Percentiles rank a stretch among this genome's conserved stretches.
Evolutionary conservation across 2,888 invertebrate species (phyloP).

Genomic region (Mesorhabditis belari): DNA sequence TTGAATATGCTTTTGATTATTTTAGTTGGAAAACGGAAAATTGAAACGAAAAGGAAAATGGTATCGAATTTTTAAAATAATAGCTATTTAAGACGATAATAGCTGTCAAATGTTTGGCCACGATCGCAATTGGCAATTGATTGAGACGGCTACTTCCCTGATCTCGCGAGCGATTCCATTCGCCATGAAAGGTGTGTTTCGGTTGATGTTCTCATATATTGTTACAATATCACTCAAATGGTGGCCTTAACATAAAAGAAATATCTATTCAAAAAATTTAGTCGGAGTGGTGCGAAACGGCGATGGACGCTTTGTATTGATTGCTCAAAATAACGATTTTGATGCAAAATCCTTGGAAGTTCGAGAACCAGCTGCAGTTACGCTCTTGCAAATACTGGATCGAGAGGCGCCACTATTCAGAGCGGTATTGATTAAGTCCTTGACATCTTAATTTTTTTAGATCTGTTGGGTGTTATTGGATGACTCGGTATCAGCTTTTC

Average conservation of each 20-base stretch:
- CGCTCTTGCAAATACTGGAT: not conserved
- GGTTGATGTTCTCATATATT: too few species aligned
- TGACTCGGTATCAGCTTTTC: not conserved
- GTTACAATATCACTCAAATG: conserved; percentile 40
- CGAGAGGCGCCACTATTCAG: not conserved
- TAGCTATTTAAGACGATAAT: conserved; percentile 16
- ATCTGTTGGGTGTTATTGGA: not conserved
- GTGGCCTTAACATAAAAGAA: conserved; percentile 11
- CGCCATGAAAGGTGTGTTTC: conserved; percentile 27
- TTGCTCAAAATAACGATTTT: not conserved
- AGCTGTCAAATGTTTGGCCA: conserved; percentile 20
- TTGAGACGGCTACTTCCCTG: conserved; percentile 18
- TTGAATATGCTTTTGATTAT: conserved; percentile 4
- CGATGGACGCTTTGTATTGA: not conserved
- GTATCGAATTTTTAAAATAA: too few species aligned
- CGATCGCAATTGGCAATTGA: conserved; percentile 25
- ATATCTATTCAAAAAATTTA: not conserved
- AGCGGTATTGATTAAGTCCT: not conserved
- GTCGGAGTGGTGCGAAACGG: not conserved
- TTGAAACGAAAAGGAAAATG: conserved; percentile 15
- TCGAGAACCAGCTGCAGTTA: not conserved
- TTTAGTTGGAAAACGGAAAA: conserved; percentile 22
- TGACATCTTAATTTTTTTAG: not conserved
- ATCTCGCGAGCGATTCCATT: conserved; percentile 23
- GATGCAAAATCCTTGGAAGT: not conserved